A percentile compares a stretch with the other conserved stretches of the same genome.
These are phyloP conservation scores for Tipula helvola DNA, from an alignment of 2,888 invertebrate species.

Conservation along the genomic window DNA sequence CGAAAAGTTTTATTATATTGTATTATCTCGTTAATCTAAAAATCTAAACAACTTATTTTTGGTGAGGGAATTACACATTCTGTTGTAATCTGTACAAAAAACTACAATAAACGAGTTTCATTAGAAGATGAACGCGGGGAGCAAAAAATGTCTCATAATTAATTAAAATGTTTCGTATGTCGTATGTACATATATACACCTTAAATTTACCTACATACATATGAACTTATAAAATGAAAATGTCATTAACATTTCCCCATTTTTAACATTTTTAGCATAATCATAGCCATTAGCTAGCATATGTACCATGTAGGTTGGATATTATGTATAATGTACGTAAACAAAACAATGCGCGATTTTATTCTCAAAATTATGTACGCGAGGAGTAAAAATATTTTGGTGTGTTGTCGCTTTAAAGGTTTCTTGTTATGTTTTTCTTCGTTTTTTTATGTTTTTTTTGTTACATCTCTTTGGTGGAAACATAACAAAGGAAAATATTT, in stretches of 20 bases:
- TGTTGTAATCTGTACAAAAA: too few species aligned
- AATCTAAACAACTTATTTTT: too few species aligned
- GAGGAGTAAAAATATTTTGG: not conserved
- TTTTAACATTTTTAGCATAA: not conserved
- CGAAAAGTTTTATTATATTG: too few species aligned
- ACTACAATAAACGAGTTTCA: too few species aligned
- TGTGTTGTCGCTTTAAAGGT: not conserved
- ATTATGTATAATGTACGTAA: not conserved
- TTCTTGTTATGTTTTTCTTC: not conserved
- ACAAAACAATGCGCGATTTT: not conserved
- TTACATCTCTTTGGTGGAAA: not conserved
- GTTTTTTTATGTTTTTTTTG: too few species aligned
- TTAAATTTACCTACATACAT: not conserved
- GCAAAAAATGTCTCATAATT: too few species aligned
- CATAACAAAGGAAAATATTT: not conserved
- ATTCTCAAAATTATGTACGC: too few species aligned
- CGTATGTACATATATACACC: too few species aligned
- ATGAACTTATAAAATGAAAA: not conserved
- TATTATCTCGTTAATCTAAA: too few species aligned
- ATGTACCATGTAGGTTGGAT: not conserved
- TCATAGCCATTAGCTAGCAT: slow-evolving; percentile 4
- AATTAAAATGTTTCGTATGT: too few species aligned
- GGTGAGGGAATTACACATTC: too few species aligned
- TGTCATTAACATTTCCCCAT: not conserved
- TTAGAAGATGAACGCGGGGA: too few species aligned